A percentile compares a stretch with the other conserved stretches of the same genome.
phyloP scores from a whole-genome alignment of 2,113 vertebrate genomes.

The Panurus biarmicus region DNA sequence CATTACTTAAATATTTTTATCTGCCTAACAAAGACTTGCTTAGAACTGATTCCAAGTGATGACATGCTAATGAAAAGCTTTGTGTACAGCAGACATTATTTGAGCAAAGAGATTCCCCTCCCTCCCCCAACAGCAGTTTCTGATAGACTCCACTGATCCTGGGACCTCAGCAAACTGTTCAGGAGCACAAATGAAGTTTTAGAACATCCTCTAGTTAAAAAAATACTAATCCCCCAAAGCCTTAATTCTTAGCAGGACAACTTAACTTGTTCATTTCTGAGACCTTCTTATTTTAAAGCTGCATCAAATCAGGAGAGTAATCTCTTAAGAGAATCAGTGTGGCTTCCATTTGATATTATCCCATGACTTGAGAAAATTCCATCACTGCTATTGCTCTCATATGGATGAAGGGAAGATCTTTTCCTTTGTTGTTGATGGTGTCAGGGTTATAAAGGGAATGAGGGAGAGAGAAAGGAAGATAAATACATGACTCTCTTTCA shows the following conservation, averaged over 20 bases:
- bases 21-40: not conserved
- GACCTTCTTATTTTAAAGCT: not conserved
- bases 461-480: not conserved
- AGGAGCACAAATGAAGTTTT: not conserved
- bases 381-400: not conserved
- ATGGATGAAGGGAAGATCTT: not conserved
- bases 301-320: not conserved
- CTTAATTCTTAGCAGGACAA: not conserved
- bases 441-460: not conserved
- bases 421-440: not conserved
- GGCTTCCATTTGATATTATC: not conserved
- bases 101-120: not conserved
- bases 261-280: not conserved
- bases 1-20: not conserved
- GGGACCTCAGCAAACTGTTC: not conserved
- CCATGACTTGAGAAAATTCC: not conserved
- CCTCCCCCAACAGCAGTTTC: not conserved
- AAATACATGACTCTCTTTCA: not conserved
- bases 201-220: not conserved
- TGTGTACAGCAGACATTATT: not conserved
- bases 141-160: not conserved
- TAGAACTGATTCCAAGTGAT: conserved; percentile 28
- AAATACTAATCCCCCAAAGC: not conserved
- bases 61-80: conserved; percentile 30
- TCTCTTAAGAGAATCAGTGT: not conserved